Percentiles rank a stretch among this genome's conserved stretches.
These are phyloP conservation scores for Leptobrachium ailaonicum DNA, from an alignment of 2,113 vertebrate species.

Conservation along the genomic window DNA sequence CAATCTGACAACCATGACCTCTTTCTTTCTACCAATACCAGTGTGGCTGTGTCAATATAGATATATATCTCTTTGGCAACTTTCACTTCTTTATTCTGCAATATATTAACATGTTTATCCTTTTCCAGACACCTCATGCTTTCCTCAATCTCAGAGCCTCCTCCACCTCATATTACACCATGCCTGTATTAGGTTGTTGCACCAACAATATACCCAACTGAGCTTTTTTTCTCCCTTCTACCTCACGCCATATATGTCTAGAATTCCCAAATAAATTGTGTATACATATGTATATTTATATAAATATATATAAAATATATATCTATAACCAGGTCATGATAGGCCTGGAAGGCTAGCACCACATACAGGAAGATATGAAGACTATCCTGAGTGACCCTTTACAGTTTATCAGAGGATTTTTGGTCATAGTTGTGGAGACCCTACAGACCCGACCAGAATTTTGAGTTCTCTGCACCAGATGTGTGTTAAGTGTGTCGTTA, in stretches of 20 bases:
- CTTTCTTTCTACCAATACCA: too few relatives aligned
- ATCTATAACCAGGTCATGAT: not conserved
- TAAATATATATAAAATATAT: slow-evolving; percentile 2
- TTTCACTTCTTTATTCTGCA: too few relatives aligned
- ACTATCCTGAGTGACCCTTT: not conserved
- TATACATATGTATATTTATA: slow-evolving; percentile 32
- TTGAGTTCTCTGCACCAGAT: slow-evolving; percentile 1
- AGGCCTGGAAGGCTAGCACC: not conserved
- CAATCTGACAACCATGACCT: too few relatives aligned
- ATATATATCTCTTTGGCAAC: too few relatives aligned
- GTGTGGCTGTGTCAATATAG: too few relatives aligned
- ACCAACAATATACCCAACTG: not conserved
- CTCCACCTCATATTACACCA: not conserved
- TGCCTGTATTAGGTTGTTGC: slow-evolving; percentile 12
- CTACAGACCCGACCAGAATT: slow-evolving; percentile 8
- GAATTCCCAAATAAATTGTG: slow-evolving; percentile 40
- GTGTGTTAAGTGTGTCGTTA: not conserved
- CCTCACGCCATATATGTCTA: slow-evolving; percentile 32
- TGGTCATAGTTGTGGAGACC: not conserved
- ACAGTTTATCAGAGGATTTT: not conserved
- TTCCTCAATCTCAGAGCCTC: not conserved
- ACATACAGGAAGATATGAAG: not conserved
- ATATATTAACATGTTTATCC: too few relatives aligned
- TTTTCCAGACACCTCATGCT: too few relatives aligned
- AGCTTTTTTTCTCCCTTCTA: slow-evolving; percentile 17